A percentile compares a stretch with the other conserved stretches of the same genome.
Conservation (phyloP, 2,888 invertebrate genomes). For the Steinernema scapterisci region DNA sequence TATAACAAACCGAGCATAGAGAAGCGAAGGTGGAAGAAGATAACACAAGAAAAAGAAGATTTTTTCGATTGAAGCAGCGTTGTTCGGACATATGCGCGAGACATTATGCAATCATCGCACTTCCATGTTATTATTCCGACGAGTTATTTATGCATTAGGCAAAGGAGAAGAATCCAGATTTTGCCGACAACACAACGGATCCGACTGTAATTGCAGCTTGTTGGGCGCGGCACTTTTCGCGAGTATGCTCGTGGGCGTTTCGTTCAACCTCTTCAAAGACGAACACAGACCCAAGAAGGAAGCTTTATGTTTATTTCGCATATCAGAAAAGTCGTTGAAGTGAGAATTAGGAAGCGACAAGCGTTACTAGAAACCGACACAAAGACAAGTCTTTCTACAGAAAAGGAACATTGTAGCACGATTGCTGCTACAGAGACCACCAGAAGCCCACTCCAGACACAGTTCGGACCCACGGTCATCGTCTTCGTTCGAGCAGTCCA, state of each 20-base stretch:
- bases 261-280: too few relatives aligned
- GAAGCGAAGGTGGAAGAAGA: not conserved
- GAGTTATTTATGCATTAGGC: conserved; percentile 26
- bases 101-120: conserved; percentile 28
- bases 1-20: too few relatives aligned
- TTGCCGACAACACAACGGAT: not conserved
- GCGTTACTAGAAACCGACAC: conserved; percentile 43
- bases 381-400: conserved; percentile 61
- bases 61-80: not conserved
- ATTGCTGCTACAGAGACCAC: conserved; percentile 53
- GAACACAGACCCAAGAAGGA: too few relatives aligned
- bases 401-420: conserved; percentile 59
- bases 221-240: not conserved
- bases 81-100: not conserved
- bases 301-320: too few relatives aligned
- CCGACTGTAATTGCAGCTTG: conserved; percentile 12
- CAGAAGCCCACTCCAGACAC: conserved; percentile 52
- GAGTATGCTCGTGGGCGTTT: too few relatives aligned
- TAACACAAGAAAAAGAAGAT: not conserved
- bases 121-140: conserved; percentile 4
- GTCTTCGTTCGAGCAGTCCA: conserved; percentile 53
- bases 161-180: conserved; percentile 13
- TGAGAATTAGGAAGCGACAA: not conserved
- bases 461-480: conserved; percentile 53
- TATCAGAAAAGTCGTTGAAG: too few relatives aligned